A percentile compares a stretch with the other conserved stretches of the same genome.
Evolutionary conservation across 2,888 invertebrate genomes (phyloP).

Genomic region (Stenolophus ochropezus): DNA sequence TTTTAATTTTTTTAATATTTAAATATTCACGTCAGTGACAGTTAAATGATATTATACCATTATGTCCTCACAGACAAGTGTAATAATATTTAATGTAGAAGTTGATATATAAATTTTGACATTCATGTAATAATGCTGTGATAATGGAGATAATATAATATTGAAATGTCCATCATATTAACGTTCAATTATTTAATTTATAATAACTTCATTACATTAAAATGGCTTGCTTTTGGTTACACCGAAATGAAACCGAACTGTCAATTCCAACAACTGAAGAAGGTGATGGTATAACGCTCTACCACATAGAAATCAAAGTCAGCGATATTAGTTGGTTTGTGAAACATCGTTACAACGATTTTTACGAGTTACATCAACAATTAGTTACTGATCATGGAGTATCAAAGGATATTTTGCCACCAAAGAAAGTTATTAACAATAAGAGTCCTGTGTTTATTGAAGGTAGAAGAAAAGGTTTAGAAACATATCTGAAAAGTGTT

Average conservation of each 20-base stretch:
- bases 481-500: slow-evolving; percentile 86
- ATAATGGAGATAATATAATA: slow-evolving; percentile 20
- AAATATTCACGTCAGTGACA: neutral
- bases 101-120: slow-evolving; percentile 7
- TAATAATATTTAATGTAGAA: neutral
- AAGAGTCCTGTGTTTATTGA: slow-evolving; percentile 92
- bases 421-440: slow-evolving; percentile 94
- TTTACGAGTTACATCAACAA: slow-evolving; percentile 89
- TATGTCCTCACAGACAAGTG: neutral
- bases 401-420: slow-evolving; percentile 90
- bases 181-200: neutral
- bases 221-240: slow-evolving; percentile 87
- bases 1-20: no score
- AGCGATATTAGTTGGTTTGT: slow-evolving; percentile 88
- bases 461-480: slow-evolving; percentile 85
- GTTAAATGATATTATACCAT: neutral
- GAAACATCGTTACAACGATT: slow-evolving; percentile 91
- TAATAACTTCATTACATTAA: neutral
- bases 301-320: slow-evolving; percentile 82
- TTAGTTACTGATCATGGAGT: slow-evolving; percentile 88
- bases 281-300: slow-evolving; percentile 82
- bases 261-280: slow-evolving; percentile 80
- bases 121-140: slow-evolving; percentile 20
- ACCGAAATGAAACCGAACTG: slow-evolving; percentile 80
- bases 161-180: slow-evolving; percentile 10